Evolutionary conservation across 2,113 vertebrate species (phyloP).

Genomic region (Himantopus leucocephalus): DNA sequence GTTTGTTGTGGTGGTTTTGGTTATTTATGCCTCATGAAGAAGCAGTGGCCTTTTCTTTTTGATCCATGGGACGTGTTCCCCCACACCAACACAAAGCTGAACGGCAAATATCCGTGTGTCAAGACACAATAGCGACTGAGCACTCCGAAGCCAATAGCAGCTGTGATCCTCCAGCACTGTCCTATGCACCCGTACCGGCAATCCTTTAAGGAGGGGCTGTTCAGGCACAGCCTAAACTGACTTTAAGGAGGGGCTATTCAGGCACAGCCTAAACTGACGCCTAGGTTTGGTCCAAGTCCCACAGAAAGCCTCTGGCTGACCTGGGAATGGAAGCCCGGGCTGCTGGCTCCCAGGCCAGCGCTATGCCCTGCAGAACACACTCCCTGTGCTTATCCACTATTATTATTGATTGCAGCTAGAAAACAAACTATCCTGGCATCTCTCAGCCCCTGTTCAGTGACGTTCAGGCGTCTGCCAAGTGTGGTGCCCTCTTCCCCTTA

Average conservation of each 20-base stretch:
- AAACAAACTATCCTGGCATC: not conserved
- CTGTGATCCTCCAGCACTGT: fast-evolving
- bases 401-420: fast-evolving
- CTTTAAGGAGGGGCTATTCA: fast-evolving
- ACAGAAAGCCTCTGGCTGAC: not conserved
- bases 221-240: not conserved
- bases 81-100: not conserved
- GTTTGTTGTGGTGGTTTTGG: not conserved
- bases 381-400: fast-evolving
- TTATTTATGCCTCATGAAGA: not conserved
- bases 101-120: fast-evolving
- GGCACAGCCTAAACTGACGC: not conserved
- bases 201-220: fast-evolving
- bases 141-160: fast-evolving
- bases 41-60: not conserved
- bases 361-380: not conserved
- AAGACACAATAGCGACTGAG: fast-evolving
- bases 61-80: not conserved
- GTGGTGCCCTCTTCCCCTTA: slow-evolving; percentile 13
- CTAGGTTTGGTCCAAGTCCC: not conserved
- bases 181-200: fast-evolving
- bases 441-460: not conserved
- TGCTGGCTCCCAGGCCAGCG: not conserved
- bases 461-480: not conserved
- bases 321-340: not conserved